Conservation (phyloP, 2,797 vertebrate genomes). For the Denticeps clupeoides region DNA sequence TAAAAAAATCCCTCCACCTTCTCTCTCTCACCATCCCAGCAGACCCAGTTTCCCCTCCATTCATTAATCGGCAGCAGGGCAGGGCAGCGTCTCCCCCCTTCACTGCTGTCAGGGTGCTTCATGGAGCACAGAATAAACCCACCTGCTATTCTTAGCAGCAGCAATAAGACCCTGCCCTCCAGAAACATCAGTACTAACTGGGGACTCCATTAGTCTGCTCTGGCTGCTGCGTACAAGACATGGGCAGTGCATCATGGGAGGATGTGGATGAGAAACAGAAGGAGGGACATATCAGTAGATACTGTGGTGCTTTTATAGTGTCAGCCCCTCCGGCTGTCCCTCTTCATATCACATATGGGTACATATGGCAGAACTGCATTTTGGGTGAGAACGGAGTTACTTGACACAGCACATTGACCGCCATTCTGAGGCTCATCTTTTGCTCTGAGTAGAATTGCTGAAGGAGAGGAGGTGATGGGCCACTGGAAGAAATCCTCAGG, state of each 20-base stretch:
- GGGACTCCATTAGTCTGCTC: slow-evolving; percentile 36
- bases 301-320: too few species aligned
- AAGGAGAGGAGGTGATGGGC: too few species aligned
- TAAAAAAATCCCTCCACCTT: too few species aligned
- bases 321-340: too few species aligned
- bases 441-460: too few species aligned
- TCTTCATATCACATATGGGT: too few species aligned
- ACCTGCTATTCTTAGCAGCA: slow-evolving; percentile 23
- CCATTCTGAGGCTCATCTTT: too few species aligned
- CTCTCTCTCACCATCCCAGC: too few species aligned
- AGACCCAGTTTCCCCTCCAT: neutral
- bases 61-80: slow-evolving; percentile 1
- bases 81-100: neutral
- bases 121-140: slow-evolving; percentile 13
- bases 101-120: neutral
- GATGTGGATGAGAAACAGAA: neutral
- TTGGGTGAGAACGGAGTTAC: too few species aligned
- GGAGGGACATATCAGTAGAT: neutral
- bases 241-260: neutral
- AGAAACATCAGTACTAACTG: slow-evolving; percentile 32
- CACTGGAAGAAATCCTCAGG: too few species aligned
- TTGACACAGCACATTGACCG: too few species aligned
- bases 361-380: too few species aligned
- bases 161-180: slow-evolving; percentile 9
- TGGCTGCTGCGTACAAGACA: neutral